Conservation (phyloP, 2,797 vertebrate species). For the Siniperca scherzeri region DNA sequence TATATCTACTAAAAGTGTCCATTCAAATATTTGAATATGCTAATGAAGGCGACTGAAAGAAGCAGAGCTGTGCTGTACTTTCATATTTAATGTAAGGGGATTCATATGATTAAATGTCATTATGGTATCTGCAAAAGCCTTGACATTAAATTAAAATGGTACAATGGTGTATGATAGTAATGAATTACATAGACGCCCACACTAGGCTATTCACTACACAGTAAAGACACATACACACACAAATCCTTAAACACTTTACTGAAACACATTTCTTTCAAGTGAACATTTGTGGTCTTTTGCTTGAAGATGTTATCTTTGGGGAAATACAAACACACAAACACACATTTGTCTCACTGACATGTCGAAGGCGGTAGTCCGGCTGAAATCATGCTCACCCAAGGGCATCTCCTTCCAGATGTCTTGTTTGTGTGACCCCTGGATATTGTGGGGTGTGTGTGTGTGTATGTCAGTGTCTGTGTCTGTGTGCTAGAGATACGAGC, state of each 20-base stretch:
- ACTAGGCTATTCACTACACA: not conserved
- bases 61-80: not conserved
- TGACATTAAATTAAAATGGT: conserved; percentile 13
- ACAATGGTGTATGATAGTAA: not conserved
- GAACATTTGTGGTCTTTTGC: conserved; percentile 57
- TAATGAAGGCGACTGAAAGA: not conserved
- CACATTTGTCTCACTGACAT: conserved; percentile 68
- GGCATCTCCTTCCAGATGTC: conserved; percentile 67
- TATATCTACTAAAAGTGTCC: not conserved
- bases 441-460: conserved; percentile 18
- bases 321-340: conserved; percentile 44
- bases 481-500: not conserved
- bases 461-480: not conserved
- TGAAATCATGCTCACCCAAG: conserved; percentile 69
- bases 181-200: not conserved
- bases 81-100: not conserved
- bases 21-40: not conserved
- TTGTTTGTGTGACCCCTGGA: conserved; percentile 52
- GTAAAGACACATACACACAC: not conserved
- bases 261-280: conserved; percentile 62
- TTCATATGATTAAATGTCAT: conserved; percentile 16
- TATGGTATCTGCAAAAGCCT: not conserved
- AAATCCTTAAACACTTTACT: not conserved
- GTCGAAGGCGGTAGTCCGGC: conserved; percentile 57
- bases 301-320: conserved; percentile 65